Conservation (phyloP, 23 tunicate genomes). For the Phallusia fumigata region DNA sequence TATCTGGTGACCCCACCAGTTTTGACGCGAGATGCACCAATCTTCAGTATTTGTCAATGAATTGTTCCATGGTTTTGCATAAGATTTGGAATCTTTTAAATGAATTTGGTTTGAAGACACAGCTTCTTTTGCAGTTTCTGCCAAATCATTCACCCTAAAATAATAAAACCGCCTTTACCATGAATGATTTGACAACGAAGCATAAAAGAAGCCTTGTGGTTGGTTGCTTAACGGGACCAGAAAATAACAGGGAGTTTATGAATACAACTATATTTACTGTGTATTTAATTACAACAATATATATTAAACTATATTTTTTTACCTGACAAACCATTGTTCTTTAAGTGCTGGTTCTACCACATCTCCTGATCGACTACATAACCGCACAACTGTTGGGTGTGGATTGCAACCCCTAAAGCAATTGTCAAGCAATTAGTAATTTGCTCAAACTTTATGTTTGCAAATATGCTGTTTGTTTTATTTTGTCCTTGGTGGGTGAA, state of each 20-base stretch:
- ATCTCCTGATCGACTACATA: constrained; percentile 75
- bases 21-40: constrained; percentile 84
- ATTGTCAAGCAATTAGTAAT: no score
- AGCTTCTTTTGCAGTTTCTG: constrained; percentile 44
- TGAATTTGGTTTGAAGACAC: constrained; percentile 27
- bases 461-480: not conserved
- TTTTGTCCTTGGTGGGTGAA: not conserved
- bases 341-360: constrained; percentile 73
- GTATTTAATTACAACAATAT: no score
- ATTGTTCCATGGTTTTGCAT: constrained; percentile 44
- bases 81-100: constrained; percentile 29
- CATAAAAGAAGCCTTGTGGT: no score
- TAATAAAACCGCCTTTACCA: no score
- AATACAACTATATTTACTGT: no score
- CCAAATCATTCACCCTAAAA: constrained; percentile 48
- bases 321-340: constrained; percentile 91
- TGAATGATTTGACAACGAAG: no score
- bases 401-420: constrained; percentile 49
- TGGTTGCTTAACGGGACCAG: no score
- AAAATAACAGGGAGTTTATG: no score
- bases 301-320: no score
- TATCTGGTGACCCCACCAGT: constrained; percentile 89
- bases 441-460: not conserved
- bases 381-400: constrained; percentile 41
- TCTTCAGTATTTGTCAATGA: constrained; percentile 51